Evolutionary conservation across 2,113 vertebrate species (phyloP).

Genomic region (Hypomesus transpacificus): DNA sequence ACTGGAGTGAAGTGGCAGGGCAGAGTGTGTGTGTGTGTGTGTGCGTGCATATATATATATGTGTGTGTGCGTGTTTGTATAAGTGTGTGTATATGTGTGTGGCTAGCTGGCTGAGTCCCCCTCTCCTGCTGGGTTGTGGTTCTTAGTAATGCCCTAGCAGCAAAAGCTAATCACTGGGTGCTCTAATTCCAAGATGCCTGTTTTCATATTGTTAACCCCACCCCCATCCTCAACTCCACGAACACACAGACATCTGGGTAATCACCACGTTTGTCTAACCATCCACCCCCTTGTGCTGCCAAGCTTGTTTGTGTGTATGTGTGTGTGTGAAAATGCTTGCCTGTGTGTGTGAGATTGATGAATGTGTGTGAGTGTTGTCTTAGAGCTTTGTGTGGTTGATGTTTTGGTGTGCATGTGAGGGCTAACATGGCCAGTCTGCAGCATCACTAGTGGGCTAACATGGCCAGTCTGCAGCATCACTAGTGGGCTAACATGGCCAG

Average conservation of each 20-base stretch:
- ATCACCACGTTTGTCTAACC: conserved; percentile 46
- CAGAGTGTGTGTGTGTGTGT: neutral
- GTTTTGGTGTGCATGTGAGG: conserved; percentile 16
- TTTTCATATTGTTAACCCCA: conserved; percentile 49
- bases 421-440: too few species aligned
- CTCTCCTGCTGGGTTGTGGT: conserved; percentile 55
- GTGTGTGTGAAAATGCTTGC: neutral
- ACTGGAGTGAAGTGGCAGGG: too few species aligned
- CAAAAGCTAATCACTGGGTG: conserved; percentile 54
- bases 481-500: too few species aligned
- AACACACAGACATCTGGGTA: conserved; percentile 39
- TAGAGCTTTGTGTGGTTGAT: neutral
- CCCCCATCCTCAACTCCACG: conserved; percentile 17
- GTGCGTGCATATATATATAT: too few species aligned
- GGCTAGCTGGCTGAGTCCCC: conserved; percentile 46
- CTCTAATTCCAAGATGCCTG: conserved; percentile 68
- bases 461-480: too few species aligned
- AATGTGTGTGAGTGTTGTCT: conserved; percentile 6
- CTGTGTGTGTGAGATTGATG: neutral
- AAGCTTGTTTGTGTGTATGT: neutral
- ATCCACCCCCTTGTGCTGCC: conserved; percentile 23
- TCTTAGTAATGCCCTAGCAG: conserved; percentile 52
- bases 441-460: too few species aligned
- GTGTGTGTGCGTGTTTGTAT: neutral
- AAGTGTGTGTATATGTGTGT: neutral